A percentile compares a stretch with the other conserved stretches of the same genome.
phyloP scores from a whole-genome alignment of 2,113 vertebrate genomes.

The Alethe castanea region DNA sequence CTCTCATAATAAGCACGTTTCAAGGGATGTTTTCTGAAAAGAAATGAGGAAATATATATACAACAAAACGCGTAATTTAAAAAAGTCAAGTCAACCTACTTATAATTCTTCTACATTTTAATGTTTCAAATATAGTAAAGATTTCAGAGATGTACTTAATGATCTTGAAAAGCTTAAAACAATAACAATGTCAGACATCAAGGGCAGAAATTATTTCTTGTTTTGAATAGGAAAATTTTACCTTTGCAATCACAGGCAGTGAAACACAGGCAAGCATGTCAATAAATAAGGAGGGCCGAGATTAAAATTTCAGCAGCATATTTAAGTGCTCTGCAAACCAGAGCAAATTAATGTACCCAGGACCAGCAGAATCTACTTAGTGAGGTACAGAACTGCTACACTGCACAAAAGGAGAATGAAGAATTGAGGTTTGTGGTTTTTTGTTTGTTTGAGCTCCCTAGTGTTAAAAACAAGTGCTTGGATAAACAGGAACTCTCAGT shows the following conservation, averaged over 20 bases:
- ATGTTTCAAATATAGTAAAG: not conserved
- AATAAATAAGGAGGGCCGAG: accelerated
- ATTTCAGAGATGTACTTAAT: not conserved
- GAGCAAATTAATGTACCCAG: not conserved
- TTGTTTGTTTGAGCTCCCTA: not conserved
- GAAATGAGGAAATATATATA: not conserved
- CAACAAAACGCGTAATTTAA: not conserved
- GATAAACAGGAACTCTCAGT: not conserved
- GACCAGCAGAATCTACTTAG: not conserved
- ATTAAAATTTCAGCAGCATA: not conserved
- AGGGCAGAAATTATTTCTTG: not conserved
- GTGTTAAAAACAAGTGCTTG: not conserved
- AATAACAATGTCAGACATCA: not conserved
- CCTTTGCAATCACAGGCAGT: not conserved
- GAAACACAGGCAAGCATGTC: accelerated
- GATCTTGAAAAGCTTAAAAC: not conserved
- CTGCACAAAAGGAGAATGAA: not conserved
- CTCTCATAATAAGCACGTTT: not conserved
- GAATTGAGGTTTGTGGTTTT: not conserved
- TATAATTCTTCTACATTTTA: not conserved
- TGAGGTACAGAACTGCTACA: not conserved
- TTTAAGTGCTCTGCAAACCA: not conserved
- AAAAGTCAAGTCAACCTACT: not conserved
- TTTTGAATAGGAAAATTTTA: not conserved
- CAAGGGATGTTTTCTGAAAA: not conserved